These are phyloP conservation scores for Homarus gammarus DNA, from an alignment of 2,888 invertebrate genomes.

Conservation along the genomic window DNA sequence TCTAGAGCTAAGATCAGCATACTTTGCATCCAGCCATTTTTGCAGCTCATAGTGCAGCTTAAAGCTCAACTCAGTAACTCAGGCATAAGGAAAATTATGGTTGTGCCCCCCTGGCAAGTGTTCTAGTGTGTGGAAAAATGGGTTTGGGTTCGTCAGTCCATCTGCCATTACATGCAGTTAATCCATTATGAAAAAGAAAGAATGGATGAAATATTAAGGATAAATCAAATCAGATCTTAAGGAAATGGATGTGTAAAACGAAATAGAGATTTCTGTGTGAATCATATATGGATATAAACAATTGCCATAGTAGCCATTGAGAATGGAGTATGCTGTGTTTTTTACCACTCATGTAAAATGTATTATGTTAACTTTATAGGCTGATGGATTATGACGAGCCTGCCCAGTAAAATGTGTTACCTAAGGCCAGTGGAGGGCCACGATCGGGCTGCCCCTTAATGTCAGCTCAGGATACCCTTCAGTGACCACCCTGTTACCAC, in stretches of 20 bases:
- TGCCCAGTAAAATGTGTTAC: slow-evolving; percentile 41
- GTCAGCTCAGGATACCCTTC: slow-evolving; percentile 65
- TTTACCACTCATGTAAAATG: background rate
- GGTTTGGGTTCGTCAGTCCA: slow-evolving; percentile 53
- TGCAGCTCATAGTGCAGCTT: slow-evolving; percentile 69
- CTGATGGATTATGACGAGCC: slow-evolving; percentile 48
- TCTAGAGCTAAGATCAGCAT: slow-evolving; percentile 53
- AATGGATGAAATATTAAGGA: background rate
- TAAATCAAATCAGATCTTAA: background rate
- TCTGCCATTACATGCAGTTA: slow-evolving; percentile 1
- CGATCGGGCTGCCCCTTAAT: slow-evolving; percentile 54
- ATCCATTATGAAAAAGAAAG: slow-evolving; percentile 11
- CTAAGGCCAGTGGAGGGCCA: slow-evolving; percentile 61
- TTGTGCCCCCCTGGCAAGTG: slow-evolving; percentile 70
- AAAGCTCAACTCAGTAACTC: slow-evolving; percentile 71
- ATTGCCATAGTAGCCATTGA: background rate
- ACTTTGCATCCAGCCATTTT: slow-evolving; percentile 72
- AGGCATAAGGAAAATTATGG: slow-evolving; percentile 67
- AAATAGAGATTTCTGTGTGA: slow-evolving; percentile 1
- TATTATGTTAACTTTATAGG: background rate
- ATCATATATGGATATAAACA: background rate
- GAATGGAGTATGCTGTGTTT: background rate
- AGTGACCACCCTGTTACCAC: slow-evolving; percentile 72
- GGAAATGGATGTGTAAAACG: background rate
- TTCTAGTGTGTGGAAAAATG: slow-evolving; percentile 55